Evolutionary conservation across 2,888 invertebrate species (phyloP), one percentile per base, ranked within the genome.

Genomic region (Agrenia bidenticulata): DNA sequence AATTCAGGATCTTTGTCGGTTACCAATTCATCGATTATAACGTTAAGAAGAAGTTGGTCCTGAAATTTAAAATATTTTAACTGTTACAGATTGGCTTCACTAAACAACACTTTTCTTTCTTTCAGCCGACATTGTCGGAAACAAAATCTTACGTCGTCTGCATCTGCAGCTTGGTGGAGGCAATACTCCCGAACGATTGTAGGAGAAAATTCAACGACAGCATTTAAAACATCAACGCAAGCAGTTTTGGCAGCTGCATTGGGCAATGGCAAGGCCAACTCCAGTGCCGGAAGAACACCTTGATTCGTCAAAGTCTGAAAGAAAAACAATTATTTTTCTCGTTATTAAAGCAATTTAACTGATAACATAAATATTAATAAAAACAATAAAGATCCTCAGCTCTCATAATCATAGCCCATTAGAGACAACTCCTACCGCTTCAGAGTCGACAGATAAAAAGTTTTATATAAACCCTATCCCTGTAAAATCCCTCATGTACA

Each of bases 21-120:
- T 70, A 98, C 88, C 89, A 99, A 93, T 85, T 99, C 97, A 82
- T 95, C 93, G 81, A 99, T 96, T 78, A 99, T 91, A 80, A 97
- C 92, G 81, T 99, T 99, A 70, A 89, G 81, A 49, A 86, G 79
- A 77, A 94, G 83, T 80, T 95, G 92, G 79, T 97, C 95, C 90
- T 96, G 82, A 24, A 24, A 26, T 39, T 21, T 4, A 57, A 39
- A 42, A 7, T 42, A n/a, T n/a, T n/a, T n/a, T n/a, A n/a, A n/a
- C 17, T 60, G 17, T 45, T 27, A 26, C 49, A 41, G 15, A 7
- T 27, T 61, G 41, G 50, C 15, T 17, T 37, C 15, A 19, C 45
- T 32, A 61, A n/a, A n/a, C n/a, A n/a, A n/a, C 41, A 13, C 13
- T 39, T 39, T 39, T 13, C 13, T 13, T 13, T 39, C 41, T 13